These are phyloP conservation scores for Sminthopsis crassicaudata DNA, from an alignment of 2,113 vertebrate species.

Conservation along the genomic window DNA sequence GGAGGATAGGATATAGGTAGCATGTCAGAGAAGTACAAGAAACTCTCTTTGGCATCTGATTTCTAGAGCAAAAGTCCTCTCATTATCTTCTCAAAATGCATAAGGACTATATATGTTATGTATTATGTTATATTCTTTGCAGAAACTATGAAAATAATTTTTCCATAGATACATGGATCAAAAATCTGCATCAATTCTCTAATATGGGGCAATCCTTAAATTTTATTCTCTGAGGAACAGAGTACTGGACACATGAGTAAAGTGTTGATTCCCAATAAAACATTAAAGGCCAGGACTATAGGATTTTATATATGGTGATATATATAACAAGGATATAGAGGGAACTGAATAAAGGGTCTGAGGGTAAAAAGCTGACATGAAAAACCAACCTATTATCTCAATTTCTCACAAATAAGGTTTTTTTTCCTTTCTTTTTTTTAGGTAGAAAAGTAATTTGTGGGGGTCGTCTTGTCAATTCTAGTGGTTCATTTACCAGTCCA, in stretches of 20 bases:
- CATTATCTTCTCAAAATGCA: not conserved
- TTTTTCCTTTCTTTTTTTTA: not conserved
- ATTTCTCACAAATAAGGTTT: not conserved
- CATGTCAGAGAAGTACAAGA: not conserved
- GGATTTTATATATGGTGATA: not conserved
- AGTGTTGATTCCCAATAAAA: not conserved
- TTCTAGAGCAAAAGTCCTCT: not conserved
- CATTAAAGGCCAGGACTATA: not conserved
- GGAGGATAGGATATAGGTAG: not conserved
- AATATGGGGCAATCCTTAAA: not conserved
- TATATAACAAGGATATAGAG: not conserved
- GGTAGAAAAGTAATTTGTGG: not conserved
- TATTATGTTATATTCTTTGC: not conserved
- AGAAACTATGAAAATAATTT: not conserved
- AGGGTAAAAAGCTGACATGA: not conserved
- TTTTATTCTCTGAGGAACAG: not conserved
- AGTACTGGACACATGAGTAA: not conserved
- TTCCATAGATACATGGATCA: not conserved
- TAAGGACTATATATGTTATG: not conserved
- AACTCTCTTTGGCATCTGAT: not conserved
- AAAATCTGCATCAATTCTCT: not conserved
- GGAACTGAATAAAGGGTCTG: not conserved
- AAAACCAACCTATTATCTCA: not conserved
- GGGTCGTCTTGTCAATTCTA: not conserved
- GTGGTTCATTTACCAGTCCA: constrained; percentile 19